Base-by-base conservation (phyloP, 2,797 vertebrate genomes). In the Lagocephalus sceleratus region DNA sequence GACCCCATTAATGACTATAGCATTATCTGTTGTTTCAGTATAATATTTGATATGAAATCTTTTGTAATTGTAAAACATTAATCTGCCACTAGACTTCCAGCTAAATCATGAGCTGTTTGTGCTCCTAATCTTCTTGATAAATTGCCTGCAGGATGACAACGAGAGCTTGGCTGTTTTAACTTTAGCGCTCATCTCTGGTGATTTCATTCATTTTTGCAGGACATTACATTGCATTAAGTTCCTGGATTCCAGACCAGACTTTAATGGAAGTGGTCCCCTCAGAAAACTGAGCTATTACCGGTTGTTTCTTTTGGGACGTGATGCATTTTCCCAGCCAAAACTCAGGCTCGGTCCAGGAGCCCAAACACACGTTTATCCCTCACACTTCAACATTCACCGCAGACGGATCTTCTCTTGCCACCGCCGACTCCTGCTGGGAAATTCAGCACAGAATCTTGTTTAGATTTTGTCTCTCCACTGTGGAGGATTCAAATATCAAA, bases 151-250 rank as follows among this genome's bases (percentile, higher is more conserved):
- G 3, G 62, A 70, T 68, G 78, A 81, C 78, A 73, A 56, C 60
- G 68, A 76, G 62, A 75, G 63, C 68, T 46, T 40, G 44, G 50
- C 44, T 53, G 45, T 40, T 54, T 20, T 6, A 60, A 69, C 71
- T 66, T 49, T 70, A 71, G 77, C 79, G 75, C 66, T 77, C 77
- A 75, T 74, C 85, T 78, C 85, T 74, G 71, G 76, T 78, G 82
- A 81, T 76, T 84, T 79, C 68, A 71, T 84, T 72, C 66, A 79
- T 85, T 85, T 83, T 43, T 77, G 51, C 60, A 63, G 41, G 65
- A 73, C 72, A 82, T 81, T 81, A 84, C 79, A 84, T 58, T 70
- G 60, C 75, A 81, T 79, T 66, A 82, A 74, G 68, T 73, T 74
- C 43, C 68, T 56, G 44, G 57, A 77, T 67, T 61, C 64, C 40